These are phyloP conservation scores for Drosophila willistoni DNA, from an alignment of 1,140 invertebrate genomes.

Conservation along the genomic window DNA sequence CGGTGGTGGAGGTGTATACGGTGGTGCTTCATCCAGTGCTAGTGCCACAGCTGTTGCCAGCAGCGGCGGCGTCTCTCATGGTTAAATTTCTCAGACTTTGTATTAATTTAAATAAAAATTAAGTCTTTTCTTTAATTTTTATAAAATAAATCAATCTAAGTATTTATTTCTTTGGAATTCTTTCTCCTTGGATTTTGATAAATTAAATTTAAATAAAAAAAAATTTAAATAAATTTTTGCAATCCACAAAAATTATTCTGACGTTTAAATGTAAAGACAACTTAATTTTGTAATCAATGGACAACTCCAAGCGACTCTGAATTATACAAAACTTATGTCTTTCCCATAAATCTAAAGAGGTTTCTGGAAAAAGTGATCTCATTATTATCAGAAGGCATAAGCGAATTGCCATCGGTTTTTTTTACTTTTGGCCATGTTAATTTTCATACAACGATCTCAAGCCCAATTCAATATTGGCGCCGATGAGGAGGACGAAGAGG, in stretches of 20 bases:
- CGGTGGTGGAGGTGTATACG: conserved; percentile 32
- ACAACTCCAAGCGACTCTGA: background rate
- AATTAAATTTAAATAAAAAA: too few relatives aligned
- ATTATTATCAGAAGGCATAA: background rate
- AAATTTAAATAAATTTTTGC: too few relatives aligned
- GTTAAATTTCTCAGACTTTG: conserved; percentile 22
- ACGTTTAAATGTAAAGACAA: too few relatives aligned
- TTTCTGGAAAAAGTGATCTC: background rate
- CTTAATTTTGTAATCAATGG: background rate
- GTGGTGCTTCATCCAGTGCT: conserved; percentile 39
- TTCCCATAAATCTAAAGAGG: background rate
- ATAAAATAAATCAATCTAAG: background rate
- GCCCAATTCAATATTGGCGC: conserved; percentile 64
- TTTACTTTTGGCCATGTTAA: conserved; percentile 56
- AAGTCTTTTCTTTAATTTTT: conserved; percentile 15
- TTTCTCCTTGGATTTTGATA: too few relatives aligned
- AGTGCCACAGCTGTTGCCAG: conserved; percentile 20
- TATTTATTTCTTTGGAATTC: background rate
- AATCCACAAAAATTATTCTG: too few relatives aligned
- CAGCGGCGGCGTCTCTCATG: conserved; percentile 41
- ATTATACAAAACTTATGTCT: background rate
- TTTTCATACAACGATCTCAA: conserved; percentile 52
- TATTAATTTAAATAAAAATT: conserved; percentile 13
- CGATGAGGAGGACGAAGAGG: conserved; percentile 75
- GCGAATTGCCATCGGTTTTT: conserved; percentile 1